Percentiles rank a stretch among this genome's conserved stretches.
These are phyloP conservation scores for Eurypyga helias DNA, from an alignment of 2,113 vertebrate species.

Conservation along the genomic window DNA sequence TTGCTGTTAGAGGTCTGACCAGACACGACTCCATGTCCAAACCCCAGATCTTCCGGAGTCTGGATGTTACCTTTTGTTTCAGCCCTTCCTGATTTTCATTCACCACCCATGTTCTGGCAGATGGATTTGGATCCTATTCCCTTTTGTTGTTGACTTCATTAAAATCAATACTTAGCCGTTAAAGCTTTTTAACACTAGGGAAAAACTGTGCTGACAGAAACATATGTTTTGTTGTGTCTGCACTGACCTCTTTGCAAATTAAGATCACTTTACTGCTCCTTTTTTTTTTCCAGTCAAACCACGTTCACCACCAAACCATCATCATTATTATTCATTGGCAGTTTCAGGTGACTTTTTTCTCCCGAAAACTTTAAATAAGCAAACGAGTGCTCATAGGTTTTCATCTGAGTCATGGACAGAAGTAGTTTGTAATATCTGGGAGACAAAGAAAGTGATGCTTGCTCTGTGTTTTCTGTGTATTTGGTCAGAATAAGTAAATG, in stretches of 20 bases:
- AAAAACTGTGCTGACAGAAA: background rate
- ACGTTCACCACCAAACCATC: background rate
- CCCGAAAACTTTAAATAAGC: background rate
- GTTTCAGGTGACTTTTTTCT: background rate
- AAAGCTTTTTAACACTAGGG: background rate
- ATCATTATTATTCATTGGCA: background rate
- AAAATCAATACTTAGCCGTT: background rate
- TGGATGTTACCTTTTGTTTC: background rate
- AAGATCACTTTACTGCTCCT: background rate
- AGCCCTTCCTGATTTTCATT: background rate
- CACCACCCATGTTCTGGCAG: background rate
- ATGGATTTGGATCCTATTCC: background rate
- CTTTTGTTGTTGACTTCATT: background rate
- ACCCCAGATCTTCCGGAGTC: background rate
- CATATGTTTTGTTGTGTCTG: background rate
- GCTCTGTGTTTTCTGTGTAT: background rate
- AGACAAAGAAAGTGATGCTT: background rate
- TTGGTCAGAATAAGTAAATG: background rate
- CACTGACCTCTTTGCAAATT: background rate
- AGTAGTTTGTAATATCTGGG: background rate
- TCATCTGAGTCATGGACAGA: background rate
- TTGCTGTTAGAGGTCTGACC: slow-evolving; percentile 2
- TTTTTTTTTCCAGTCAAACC: background rate
- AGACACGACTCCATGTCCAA: background rate
- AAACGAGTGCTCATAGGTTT: background rate